Base-by-base conservation (phyloP, 1,140 invertebrate species). In the Drosophila gunungcola region DNA sequence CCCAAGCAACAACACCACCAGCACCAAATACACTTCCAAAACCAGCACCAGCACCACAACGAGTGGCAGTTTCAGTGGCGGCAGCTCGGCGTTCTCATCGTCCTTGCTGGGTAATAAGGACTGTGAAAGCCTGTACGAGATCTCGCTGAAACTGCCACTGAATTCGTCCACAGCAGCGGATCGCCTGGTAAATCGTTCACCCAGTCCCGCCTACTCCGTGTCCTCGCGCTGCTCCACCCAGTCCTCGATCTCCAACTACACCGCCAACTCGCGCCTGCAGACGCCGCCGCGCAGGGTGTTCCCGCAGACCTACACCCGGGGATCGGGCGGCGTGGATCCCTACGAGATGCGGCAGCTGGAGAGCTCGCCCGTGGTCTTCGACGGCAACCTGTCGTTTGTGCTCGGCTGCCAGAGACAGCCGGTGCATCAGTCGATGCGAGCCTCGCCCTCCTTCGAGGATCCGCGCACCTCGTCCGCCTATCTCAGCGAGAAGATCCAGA, bases 351-450 rank as follows among this genome's bases (percentile, higher is more conserved):
- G 93, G 2, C 90, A 92, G 7, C 94, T 95, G 80, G 96, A 96
- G 69, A 95, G 95, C 49, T 95, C 96, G 0, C 95, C 96, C 0
- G 96, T 97, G 0, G 94, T 97, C 0, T 96, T 97, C 63, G 95
- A 96, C 76, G 96, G 96, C 0, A 97, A 96, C 81, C 92, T 97
- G 11, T 96, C 95, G 7, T 97, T 97, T 75, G 94, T 97, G 0
- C 92, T 97, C 27, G 96, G 96, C 1, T 94, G 95, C 95, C 95
- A 57, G 94, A 94, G 78, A 1, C 95, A 96, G 82, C 94, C 94
- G 7, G 93, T 96, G 4, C 93, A 94, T 52, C 96, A 96, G 73
- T 94, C 94, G 9, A 94, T 96, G 48, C 94, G 93, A 46, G 95
- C 96, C 0, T 94, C 95, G 1, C 95, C 96, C 1, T 96, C 96